These are phyloP conservation scores for Hormaphis cornu DNA, from an alignment of 1,140 invertebrate genomes.

Conservation along the genomic window DNA sequence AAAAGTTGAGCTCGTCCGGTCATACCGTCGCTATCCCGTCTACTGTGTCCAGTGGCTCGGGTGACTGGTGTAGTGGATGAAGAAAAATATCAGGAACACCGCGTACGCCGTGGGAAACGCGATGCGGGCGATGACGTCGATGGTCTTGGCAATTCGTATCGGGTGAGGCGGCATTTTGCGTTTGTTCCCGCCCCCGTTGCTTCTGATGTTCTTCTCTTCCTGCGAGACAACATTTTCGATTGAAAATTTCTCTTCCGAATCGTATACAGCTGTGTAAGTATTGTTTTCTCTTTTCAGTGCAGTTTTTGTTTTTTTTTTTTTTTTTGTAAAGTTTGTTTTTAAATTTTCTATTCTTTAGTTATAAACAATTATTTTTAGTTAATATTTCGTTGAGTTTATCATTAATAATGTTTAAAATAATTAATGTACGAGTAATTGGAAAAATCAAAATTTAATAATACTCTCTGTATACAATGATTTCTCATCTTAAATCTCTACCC, in stretches of 20 bases:
- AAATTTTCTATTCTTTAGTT: no score
- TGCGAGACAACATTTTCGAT: conserved; percentile 37
- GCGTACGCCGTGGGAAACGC: conserved; percentile 85
- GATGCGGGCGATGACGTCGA: conserved; percentile 85
- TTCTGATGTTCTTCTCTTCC: conserved; percentile 12
- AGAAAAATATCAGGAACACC: conserved; percentile 87
- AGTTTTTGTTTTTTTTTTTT: no score
- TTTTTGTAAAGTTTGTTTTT: no score
- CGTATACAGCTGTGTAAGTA: no score
- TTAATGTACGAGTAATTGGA: no score
- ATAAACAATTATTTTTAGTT: no score
- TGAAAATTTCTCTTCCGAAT: background rate
- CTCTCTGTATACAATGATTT: no score
- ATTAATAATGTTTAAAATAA: no score
- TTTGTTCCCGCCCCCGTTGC: background rate
- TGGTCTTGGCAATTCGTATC: conserved; percentile 83
- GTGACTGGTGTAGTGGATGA: conserved; percentile 63
- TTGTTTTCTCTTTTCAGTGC: no score
- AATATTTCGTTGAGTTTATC: no score
- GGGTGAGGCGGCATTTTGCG: conserved; percentile 77
- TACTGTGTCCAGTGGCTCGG: conserved; percentile 32
- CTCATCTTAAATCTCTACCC: no score
- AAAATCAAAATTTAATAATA: no score
- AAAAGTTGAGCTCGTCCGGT: conserved; percentile 12
- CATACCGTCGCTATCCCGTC: background rate